phyloP scores from a whole-genome alignment of 2,888 invertebrate species.

The Leucophenga montana region DNA sequence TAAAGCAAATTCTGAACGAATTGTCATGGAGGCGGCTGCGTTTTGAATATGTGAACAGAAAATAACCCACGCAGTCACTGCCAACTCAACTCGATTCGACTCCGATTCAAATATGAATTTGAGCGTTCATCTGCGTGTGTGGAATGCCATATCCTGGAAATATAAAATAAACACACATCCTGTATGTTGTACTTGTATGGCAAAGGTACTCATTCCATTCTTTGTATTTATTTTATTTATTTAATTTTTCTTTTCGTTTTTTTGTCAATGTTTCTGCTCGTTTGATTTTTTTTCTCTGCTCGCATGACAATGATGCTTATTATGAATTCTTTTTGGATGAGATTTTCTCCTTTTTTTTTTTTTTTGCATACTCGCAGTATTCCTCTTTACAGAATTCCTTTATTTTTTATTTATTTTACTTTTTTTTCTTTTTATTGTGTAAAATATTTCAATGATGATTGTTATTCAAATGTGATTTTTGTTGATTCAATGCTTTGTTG shows the following conservation, averaged over 20 bases:
- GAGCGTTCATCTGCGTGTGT: neutral
- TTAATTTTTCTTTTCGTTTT: slow-evolving; percentile 35
- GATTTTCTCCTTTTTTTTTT: slow-evolving; percentile 56
- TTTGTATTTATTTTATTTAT: no score
- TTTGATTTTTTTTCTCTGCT: slow-evolving; percentile 63
- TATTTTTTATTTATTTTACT: slow-evolving; percentile 44
- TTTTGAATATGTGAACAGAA: neutral
- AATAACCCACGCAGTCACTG: neutral
- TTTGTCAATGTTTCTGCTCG: slow-evolving; percentile 40
- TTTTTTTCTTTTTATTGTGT: slow-evolving; percentile 51
- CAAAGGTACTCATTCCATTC: slow-evolving; percentile 49
- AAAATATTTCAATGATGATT: slow-evolving; percentile 43
- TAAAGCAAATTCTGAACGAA: slow-evolving; percentile 15
- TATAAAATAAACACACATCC: slow-evolving; percentile 56
- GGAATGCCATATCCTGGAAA: slow-evolving; percentile 43
- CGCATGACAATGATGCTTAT: slow-evolving; percentile 70
- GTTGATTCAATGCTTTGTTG: slow-evolving; percentile 39
- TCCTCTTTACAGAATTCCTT: slow-evolving; percentile 13
- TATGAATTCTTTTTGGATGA: slow-evolving; percentile 65
- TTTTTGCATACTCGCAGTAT: slow-evolving; percentile 11
- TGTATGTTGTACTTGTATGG: slow-evolving; percentile 48
- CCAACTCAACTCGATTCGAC: no score
- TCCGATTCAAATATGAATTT: neutral
- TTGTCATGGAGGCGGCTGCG: slow-evolving; percentile 18
- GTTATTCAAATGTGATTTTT: slow-evolving; percentile 65